A percentile compares a stretch with the other conserved stretches of the same genome.
Conservation (phyloP, 1,140 invertebrate species). For the Microplitis demolitor region DNA sequence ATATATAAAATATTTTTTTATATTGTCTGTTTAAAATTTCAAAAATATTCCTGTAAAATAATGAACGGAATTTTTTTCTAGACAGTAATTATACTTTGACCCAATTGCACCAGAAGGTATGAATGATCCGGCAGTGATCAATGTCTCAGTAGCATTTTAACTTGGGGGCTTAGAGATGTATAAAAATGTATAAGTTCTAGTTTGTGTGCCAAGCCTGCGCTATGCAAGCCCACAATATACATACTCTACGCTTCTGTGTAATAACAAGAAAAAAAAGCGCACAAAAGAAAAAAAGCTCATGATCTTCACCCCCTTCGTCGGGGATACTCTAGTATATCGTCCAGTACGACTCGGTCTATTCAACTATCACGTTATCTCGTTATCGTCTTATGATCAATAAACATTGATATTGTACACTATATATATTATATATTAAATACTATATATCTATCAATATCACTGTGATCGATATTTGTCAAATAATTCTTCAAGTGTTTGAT, state of each 20-base stretch:
- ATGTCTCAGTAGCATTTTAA: background rate
- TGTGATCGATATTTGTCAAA: too few relatives aligned
- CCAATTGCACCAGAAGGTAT: background rate
- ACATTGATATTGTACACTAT: too few relatives aligned
- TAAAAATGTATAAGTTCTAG: background rate
- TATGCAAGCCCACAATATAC: constrained; percentile 18
- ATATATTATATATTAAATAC: too few relatives aligned
- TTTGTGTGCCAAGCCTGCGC: constrained; percentile 45
- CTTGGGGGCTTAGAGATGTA: background rate
- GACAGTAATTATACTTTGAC: background rate
- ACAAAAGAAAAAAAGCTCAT: background rate
- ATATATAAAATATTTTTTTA: too few relatives aligned
- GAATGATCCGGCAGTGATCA: background rate
- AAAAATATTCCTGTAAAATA: background rate
- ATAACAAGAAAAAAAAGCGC: background rate
- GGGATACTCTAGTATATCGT: background rate
- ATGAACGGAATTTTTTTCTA: background rate
- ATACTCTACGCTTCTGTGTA: background rate
- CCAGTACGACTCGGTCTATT: too few relatives aligned
- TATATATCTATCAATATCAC: too few relatives aligned
- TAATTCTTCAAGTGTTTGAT: too few relatives aligned
- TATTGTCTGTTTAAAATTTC: too few relatives aligned
- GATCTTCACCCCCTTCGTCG: too few relatives aligned
- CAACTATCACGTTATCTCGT: too few relatives aligned
- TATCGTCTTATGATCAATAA: too few relatives aligned